Percentiles rank a stretch among this genome's conserved stretches.
Evolutionary conservation across 1,140 invertebrate genomes (phyloP).

Genomic region (Araneus ventricosus): DNA sequence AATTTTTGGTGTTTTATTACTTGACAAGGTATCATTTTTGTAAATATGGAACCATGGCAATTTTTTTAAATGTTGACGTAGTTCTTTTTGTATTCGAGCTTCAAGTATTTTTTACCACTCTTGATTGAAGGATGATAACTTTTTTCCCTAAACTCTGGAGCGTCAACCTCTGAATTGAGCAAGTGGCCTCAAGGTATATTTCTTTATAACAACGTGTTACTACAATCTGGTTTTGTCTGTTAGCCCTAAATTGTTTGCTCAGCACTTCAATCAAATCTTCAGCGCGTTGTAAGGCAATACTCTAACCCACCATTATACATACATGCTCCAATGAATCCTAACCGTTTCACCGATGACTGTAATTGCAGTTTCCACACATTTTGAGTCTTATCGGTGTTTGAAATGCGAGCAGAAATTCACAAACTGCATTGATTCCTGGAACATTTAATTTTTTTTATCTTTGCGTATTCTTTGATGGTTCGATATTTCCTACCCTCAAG

Average conservation of each 20-base stretch:
- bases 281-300: background rate
- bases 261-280: conserved; percentile 24
- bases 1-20: background rate
- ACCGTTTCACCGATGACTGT: conserved; percentile 17
- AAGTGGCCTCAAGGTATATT: background rate
- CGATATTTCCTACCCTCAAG: background rate
- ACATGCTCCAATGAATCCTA: conserved; percentile 22
- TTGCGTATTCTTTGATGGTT: background rate
- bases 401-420: conserved; percentile 5
- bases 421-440: background rate
- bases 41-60: background rate
- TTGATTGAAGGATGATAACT: conserved; percentile 4
- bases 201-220: conserved; percentile 30
- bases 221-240: conserved; percentile 30
- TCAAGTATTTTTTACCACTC: background rate
- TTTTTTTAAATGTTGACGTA: background rate
- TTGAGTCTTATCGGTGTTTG: background rate
- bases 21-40: conserved; percentile 5
- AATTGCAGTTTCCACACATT: conserved; percentile 35
- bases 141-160: background rate
- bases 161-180: conserved; percentile 2
- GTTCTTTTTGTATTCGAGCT: background rate
- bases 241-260: background rate
- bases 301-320: conserved; percentile 11
- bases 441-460: background rate